Evolutionary conservation across 2,113 vertebrate genomes (phyloP), one percentile per base, ranked within the genome.

Genomic region (Etia nguti): DNA sequence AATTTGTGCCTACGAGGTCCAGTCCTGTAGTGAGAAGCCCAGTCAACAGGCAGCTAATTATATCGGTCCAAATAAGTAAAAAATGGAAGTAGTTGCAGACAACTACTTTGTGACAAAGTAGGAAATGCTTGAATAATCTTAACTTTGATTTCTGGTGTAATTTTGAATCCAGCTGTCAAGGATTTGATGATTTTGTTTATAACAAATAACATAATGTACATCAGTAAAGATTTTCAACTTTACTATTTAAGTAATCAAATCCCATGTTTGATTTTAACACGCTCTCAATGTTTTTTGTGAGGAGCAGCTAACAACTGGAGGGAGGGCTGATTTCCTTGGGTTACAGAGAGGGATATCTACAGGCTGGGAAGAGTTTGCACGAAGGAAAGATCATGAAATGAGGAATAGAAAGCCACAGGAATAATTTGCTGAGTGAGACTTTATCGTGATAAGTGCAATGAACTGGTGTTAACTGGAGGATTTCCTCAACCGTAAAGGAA

Each of bases 291-390:
- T 36, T 36, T 62, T 62, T 62, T n/a, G 10, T 36, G 59, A 62
- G 31, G 10, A 62, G 59, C 59, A n/a, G 31, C 59, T n/a, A 1
- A 0, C 36, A 62, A n/a, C 10, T 62, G 59, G 10, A 22, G 60
- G 18, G 34, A 65, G 2, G 38, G 6, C 60, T 65, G 60, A 38
- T 2, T 38, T 65, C 2, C 34, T 13, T 65, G 34, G 2, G 60
- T 65, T 65, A 36, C 31, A 65, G 34, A 65, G 0, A n/a, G 60
- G 0, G 10, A n/a, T n/a, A 20, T 0, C 34, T 38, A 34, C 34
- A 38, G 6, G 18, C 34, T 38, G 20, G 60, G 1, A 65, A 38
- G 34, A 38, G 10, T 65, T 4, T 22, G 18, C 60, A 65, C 4
- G 0, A 34, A 65, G 34, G 60, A 65, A 38, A 22, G 60, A 65